Conservation (phyloP, 1,140 invertebrate species). For the Brachionus plicatilis region DNA sequence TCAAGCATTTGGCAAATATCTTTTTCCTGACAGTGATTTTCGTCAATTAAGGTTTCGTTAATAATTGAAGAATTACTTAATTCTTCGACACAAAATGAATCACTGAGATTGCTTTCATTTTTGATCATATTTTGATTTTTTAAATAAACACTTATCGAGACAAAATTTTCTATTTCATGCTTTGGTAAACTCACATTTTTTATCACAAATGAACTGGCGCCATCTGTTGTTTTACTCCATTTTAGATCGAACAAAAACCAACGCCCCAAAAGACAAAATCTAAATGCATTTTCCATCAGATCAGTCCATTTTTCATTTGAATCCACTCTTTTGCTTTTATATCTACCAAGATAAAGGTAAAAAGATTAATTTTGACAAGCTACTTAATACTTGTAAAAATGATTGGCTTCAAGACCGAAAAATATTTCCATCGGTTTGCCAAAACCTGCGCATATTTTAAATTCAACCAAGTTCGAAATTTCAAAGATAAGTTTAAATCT, state of each 20-base stretch:
- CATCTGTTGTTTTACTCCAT: neutral
- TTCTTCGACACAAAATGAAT: neutral
- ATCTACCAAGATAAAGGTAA: neutral
- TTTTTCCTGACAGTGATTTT: neutral
- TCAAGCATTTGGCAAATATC: neutral
- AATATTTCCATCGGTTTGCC: neutral
- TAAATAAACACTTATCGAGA: neutral
- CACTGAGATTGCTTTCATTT: neutral
- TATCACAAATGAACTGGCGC: neutral
- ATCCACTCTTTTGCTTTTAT: neutral
- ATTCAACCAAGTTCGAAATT: neutral
- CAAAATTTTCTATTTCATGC: neutral
- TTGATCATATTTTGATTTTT: neutral
- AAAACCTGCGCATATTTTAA: neutral
- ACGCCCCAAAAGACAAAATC: neutral
- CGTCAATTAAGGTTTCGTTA: neutral
- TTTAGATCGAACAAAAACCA: slow-evolving; percentile 21
- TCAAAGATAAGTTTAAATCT: neutral
- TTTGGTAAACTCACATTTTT: neutral
- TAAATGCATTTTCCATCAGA: slow-evolving; percentile 2
- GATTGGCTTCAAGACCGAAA: neutral
- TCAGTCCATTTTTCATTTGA: neutral
- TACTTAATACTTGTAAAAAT: neutral
- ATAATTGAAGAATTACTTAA: neutral
- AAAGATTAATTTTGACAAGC: neutral